phyloP scores from a whole-genome alignment of 2,797 vertebrate species.

The Aldrovandia affinis region DNA sequence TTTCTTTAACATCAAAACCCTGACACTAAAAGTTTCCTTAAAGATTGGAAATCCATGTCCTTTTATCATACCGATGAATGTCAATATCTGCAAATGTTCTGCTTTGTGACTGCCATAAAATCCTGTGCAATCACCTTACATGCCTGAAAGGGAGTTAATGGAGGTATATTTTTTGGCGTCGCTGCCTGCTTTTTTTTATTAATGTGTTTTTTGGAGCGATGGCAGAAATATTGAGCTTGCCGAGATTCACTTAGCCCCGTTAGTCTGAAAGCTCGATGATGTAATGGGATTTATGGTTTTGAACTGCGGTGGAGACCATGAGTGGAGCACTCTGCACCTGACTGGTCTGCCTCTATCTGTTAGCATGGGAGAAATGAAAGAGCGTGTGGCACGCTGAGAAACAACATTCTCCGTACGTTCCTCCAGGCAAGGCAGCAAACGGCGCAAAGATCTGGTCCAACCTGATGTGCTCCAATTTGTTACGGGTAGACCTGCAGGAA shows the following conservation, averaged over 20 bases:
- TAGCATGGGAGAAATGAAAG: background rate
- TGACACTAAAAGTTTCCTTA: background rate
- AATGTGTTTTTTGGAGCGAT: background rate
- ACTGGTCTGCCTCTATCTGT: background rate
- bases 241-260: background rate
- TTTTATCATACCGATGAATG: background rate
- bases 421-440: slow-evolving; percentile 12
- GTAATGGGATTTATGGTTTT: slow-evolving; percentile 15
- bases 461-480: slow-evolving; percentile 12
- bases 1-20: background rate
- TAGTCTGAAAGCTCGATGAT: slow-evolving; percentile 11
- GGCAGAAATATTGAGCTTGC: background rate
- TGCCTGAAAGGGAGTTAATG: background rate
- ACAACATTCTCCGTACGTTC: background rate
- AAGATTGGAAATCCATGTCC: background rate
- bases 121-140: background rate
- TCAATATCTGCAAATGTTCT: background rate
- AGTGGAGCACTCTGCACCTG: slow-evolving; percentile 12
- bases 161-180: background rate
- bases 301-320: background rate
- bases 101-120: background rate
- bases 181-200: background rate
- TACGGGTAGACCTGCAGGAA: background rate
- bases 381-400: background rate
- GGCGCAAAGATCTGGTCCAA: background rate